phyloP scores from a whole-genome alignment of 2,113 vertebrate species.

The Sigmodon hispidus region DNA sequence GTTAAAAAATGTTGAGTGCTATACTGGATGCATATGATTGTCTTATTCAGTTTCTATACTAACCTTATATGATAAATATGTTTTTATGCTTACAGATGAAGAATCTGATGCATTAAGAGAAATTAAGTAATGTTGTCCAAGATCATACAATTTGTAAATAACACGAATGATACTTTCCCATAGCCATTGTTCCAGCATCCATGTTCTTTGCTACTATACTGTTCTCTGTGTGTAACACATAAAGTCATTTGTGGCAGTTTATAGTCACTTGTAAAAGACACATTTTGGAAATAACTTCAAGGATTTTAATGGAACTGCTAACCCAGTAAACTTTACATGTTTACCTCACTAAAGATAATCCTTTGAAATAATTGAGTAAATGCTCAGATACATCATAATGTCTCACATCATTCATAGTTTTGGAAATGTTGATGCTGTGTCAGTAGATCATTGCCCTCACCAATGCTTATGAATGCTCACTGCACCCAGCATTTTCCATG shows the following conservation, averaged over 20 bases:
- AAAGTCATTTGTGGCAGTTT: not conserved
- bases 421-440: not conserved
- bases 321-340: not conserved
- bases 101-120: not conserved
- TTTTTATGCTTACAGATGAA: not conserved
- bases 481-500: not conserved
- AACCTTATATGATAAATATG: not conserved
- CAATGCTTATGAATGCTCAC: not conserved
- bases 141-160: conserved; percentile 10
- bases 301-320: conserved; percentile 19
- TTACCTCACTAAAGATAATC: not conserved
- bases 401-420: not conserved
- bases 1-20: not conserved
- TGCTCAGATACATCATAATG: not conserved
- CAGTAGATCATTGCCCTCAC: too few relatives aligned
- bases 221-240: not conserved
- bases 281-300: not conserved
- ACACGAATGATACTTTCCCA: conserved; percentile 23
- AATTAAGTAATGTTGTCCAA: conserved; percentile 17
- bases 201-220: not conserved
- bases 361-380: not conserved
- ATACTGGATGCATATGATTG: not conserved
- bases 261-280: not conserved
- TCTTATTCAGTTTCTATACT: conserved; percentile 13
- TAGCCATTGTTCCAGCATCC: not conserved